Base-by-base conservation (phyloP, 2,113 vertebrate genomes). In the Nothocercus julius region DNA sequence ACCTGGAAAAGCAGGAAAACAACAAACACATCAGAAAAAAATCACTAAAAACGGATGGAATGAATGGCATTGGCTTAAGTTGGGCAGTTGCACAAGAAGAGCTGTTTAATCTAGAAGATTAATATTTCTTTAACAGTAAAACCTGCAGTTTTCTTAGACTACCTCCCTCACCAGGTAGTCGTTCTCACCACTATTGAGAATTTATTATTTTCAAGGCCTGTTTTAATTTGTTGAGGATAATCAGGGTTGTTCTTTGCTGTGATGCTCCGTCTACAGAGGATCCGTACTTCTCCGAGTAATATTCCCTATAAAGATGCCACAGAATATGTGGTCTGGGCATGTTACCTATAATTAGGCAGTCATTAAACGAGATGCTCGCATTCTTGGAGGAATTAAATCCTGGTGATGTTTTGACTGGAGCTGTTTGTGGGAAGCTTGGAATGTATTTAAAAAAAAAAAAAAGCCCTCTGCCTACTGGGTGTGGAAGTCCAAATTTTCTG, bases 331-430 rank as follows among this genome's bases (percentile, higher is more conserved):
- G 94, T 89, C 92, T 93, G 93, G 92, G 82, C 93, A 96, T 13
- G 78, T 94, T 96, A 93, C 81, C 85, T 93, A 18, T 95, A 96
- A 96, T 97, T 97, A 97, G 49, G 79, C 70, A 79, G 40, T 19
- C 44, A 83, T 89, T 94, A 96, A 97, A 96, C 94, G 85, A 96
- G 93, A 90, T 95, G 70, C 89, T 95, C 6, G 4, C 95, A 94
- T 97, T 97, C 96, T 95, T 95, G 87, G 72, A 0, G 36, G 82
- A 91, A 96, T 97, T 96, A 96, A 97, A 95, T 93, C 82, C 95
- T 79, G 87, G 72, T 73, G 75, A 25, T 97, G 93, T 96, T 97
- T 96, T 95, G 89, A 92, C 94, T 96, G 93, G 84, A 95, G 51
- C 93, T 63, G 53, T 91, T 95, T 95, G 94, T 93, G 87, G 92